phyloP scores from a whole-genome alignment of 2,888 invertebrate genomes.

The Graphium colonna region DNA sequence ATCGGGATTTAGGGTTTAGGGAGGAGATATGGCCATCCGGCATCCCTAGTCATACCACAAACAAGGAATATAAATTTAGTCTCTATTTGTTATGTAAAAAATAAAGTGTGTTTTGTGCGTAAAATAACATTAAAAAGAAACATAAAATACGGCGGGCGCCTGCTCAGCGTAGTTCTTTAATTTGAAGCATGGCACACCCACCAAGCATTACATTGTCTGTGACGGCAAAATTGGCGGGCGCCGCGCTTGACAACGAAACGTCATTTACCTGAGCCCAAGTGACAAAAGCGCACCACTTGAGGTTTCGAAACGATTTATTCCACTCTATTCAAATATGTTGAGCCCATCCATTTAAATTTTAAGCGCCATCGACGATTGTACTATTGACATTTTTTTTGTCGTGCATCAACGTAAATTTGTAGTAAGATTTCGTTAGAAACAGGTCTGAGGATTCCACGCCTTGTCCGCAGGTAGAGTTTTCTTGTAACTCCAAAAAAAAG shows the following conservation, averaged over 20 bases:
- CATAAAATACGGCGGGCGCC: no score
- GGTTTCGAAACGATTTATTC: conserved; percentile 46
- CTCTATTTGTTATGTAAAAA: no score
- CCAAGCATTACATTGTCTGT: conserved; percentile 38
- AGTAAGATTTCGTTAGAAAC: conserved; percentile 54
- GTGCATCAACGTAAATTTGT: conserved; percentile 54
- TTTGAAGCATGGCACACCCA: conserved; percentile 41
- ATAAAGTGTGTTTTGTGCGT: no score
- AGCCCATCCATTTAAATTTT: conserved; percentile 45
- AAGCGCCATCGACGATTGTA: conserved; percentile 60
- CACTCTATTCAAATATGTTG: conserved; percentile 42
- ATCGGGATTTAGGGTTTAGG: no score
- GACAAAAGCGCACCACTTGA: conserved; percentile 46
- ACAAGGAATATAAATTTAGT: no score
- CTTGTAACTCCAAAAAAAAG: conserved; percentile 37
- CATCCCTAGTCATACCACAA: no score
- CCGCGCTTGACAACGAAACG: conserved; percentile 35
- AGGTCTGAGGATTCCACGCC: conserved; percentile 42
- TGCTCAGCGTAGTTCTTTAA: not conserved
- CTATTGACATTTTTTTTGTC: conserved; percentile 53
- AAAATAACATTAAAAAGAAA: no score
- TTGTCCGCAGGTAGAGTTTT: conserved; percentile 57
- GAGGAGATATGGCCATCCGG: no score
- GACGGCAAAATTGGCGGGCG: conserved; percentile 41
- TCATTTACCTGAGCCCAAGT: conserved; percentile 30